A percentile compares a stretch with the other conserved stretches of the same genome.
Conservation (phyloP, 1,140 invertebrate species). For the Nasonia giraulti region DNA sequence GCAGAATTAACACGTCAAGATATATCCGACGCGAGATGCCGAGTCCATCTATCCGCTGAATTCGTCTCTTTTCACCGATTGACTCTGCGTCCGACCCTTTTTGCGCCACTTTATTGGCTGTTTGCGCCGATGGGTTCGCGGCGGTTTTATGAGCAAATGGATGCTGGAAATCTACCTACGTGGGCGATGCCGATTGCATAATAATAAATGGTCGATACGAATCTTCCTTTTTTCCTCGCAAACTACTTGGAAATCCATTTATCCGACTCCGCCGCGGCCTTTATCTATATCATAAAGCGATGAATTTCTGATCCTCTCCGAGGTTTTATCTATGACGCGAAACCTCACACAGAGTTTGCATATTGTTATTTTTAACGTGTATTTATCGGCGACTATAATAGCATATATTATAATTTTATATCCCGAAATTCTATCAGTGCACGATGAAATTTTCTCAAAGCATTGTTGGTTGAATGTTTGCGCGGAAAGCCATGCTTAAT, state of each 20-base stretch:
- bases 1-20: slow-evolving; percentile 31
- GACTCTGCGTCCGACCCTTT: background rate
- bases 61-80: background rate
- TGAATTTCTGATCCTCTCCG: background rate
- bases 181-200: background rate
- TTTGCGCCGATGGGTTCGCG: background rate
- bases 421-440: too few species aligned
- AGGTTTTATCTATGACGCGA: background rate
- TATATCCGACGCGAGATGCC: background rate
- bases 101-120: background rate
- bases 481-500: too few species aligned
- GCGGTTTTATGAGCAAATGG: background rate
- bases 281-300: background rate
- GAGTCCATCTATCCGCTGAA: background rate
- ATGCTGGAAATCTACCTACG: too few species aligned
- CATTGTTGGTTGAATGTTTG: too few species aligned
- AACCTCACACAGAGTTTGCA: too few species aligned
- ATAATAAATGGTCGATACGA: background rate
- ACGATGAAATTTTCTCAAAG: too few species aligned
- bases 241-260: background rate
- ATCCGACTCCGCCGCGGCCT: background rate
- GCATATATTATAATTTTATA: too few species aligned
- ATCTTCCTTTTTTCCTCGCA: background rate
- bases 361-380: too few species aligned
- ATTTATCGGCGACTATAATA: too few species aligned